phyloP scores from a whole-genome alignment of 2,888 invertebrate species.

The Hydraecia micacea region DNA sequence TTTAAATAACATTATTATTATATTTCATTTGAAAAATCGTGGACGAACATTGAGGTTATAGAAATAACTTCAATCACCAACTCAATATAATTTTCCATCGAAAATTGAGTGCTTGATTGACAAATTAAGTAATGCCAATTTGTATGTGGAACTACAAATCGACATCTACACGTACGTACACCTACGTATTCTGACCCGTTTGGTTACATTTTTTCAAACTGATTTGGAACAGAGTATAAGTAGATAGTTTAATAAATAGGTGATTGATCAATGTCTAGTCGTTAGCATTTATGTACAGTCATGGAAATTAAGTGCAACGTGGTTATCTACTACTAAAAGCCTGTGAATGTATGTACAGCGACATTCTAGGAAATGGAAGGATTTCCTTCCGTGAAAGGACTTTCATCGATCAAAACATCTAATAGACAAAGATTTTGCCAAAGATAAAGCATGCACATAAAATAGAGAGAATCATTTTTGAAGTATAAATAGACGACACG shows the following conservation, averaged over 20 bases:
- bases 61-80: not conserved
- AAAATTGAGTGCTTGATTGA: not conserved
- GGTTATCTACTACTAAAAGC: not conserved
- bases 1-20: not conserved
- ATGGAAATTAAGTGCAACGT: not conserved
- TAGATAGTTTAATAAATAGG: not conserved
- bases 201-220: not conserved
- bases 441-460: conserved; percentile 48
- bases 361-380: not conserved
- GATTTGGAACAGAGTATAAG: not conserved
- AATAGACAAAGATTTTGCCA: conserved; percentile 31
- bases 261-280: not conserved
- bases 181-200: not conserved
- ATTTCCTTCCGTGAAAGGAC: not conserved
- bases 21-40: not conserved
- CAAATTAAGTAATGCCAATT: not conserved
- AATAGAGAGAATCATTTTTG: no score
- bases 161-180: not conserved
- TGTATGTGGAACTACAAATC: not conserved
- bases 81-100: not conserved
- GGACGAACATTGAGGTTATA: not conserved
- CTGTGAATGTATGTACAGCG: not conserved
- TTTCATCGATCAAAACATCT: not conserved
- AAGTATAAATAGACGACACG: not conserved
- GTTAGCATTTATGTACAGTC: conserved; percentile 7